A percentile compares a stretch with the other conserved stretches of the same genome.
Conservation (phyloP, 2,113 vertebrate genomes). For the Aviceda subcristata region DNA sequence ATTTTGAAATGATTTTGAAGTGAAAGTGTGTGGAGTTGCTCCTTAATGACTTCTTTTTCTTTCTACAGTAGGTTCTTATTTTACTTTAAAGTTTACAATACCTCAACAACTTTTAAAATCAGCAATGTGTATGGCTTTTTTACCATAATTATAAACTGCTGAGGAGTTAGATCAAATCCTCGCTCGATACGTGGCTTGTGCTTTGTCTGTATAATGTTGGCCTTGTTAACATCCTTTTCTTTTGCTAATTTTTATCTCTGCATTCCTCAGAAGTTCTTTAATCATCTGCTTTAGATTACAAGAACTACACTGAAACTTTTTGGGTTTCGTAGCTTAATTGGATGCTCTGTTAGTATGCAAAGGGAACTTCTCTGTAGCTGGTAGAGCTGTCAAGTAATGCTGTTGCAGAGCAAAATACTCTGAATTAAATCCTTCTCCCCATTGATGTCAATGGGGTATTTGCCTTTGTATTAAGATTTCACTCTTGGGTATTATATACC, state of each 20-base stretch:
- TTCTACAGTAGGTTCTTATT: not conserved
- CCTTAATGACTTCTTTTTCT: not conserved
- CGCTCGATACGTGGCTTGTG: not conserved
- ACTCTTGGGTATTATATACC: not conserved
- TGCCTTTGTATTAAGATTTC: not conserved
- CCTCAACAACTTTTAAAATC: not conserved
- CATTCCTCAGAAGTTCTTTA: not conserved
- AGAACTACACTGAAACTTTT: not conserved
- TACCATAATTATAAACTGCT: not conserved
- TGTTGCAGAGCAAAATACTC: not conserved
- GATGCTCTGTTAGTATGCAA: not conserved
- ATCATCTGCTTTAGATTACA: conserved; percentile 8
- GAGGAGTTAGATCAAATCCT: not conserved
- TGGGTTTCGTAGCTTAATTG: not conserved
- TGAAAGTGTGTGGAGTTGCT: not conserved
- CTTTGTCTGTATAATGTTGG: not conserved
- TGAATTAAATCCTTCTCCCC: not conserved
- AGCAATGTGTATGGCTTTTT: not conserved
- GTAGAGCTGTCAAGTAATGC: not conserved
- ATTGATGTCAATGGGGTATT: not conserved
- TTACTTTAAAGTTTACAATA: not conserved
- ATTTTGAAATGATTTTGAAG: not conserved
- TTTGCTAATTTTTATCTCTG: conserved; percentile 23
- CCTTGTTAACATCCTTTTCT: conserved; percentile 30
- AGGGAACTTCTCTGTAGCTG: not conserved